Percentiles rank a stretch among this genome's conserved stretches.
phyloP scores from a whole-genome alignment of 37 sponge, comb jelly and placozoan genomes.

The Agelas oroides region DNA sequence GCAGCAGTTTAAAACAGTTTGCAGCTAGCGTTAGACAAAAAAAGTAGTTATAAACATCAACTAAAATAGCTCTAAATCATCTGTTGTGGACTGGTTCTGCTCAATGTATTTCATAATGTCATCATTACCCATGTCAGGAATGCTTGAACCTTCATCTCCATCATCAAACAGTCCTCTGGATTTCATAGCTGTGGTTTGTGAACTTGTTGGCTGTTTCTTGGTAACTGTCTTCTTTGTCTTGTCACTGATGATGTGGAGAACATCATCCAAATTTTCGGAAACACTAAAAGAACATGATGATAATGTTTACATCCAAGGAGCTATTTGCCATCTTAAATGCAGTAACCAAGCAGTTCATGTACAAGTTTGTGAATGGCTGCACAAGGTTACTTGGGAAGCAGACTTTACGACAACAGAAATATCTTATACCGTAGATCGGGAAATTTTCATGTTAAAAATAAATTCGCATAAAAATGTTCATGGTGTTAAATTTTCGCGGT shows the following conservation, averaged over 20 bases:
- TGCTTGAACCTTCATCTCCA: background rate
- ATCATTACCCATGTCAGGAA: conserved; percentile 50
- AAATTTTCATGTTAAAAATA: too few relatives aligned
- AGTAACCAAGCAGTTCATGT: too few relatives aligned
- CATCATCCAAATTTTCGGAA: conserved; percentile 61
- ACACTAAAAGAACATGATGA: conserved; percentile 27
- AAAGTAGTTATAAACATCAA: too few relatives aligned
- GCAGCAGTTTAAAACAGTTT: too few relatives aligned
- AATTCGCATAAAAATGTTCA: too few relatives aligned
- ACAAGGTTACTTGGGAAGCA: too few relatives aligned
- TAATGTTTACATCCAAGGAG: background rate
- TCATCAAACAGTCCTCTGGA: conserved; percentile 26
- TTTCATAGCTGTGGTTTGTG: background rate
- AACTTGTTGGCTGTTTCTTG: background rate
- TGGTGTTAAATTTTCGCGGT: too few relatives aligned
- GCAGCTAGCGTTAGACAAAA: too few relatives aligned
- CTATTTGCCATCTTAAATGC: too few relatives aligned
- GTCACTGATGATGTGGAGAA: conserved; percentile 36
- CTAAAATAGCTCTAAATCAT: conserved; percentile 54
- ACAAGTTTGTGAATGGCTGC: too few relatives aligned
- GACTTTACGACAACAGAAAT: too few relatives aligned
- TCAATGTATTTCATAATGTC: conserved; percentile 77
- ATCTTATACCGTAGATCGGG: too few relatives aligned
- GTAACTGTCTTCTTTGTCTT: background rate
- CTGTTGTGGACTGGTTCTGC: conserved; percentile 34